phyloP scores from a whole-genome alignment of 1,140 invertebrate genomes.

The Cardiocondyla obscurior region DNA sequence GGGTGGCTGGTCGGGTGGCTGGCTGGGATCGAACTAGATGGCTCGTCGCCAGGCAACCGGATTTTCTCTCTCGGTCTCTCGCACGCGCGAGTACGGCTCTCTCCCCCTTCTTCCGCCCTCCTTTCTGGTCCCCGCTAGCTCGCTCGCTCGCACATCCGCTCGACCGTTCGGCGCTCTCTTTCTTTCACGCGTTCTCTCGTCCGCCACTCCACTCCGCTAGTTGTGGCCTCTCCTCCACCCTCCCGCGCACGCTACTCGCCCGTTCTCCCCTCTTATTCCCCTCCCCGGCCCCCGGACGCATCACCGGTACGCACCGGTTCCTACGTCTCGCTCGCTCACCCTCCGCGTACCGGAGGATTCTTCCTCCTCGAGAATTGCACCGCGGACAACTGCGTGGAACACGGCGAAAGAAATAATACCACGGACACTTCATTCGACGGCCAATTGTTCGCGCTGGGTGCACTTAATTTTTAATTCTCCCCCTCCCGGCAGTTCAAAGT shows the following conservation, averaged over 20 bases:
- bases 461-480: not conserved
- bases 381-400: too few relatives aligned
- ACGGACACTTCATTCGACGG: not conserved
- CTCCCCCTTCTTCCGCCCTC: conserved; percentile 47
- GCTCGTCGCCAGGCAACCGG: conserved; percentile 84
- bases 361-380: not conserved
- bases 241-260: conserved; percentile 13
- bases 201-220: conserved; percentile 44
- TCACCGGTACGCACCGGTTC: conserved; percentile 19
- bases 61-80: conserved; percentile 76
- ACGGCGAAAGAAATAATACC: not conserved
- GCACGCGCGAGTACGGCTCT: conserved; percentile 20
- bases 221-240: conserved; percentile 41
- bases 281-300: not conserved
- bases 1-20: conserved; percentile 79
- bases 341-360: conserved; percentile 26
- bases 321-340: conserved; percentile 29
- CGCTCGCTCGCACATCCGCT: conserved; percentile 59
- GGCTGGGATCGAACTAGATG: conserved; percentile 84
- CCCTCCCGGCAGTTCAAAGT: too few relatives aligned
- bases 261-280: not conserved
- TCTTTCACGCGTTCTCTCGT: not conserved
- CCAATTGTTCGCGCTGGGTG: not conserved
- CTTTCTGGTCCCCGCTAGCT: conserved; percentile 55
- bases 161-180: conserved; percentile 41